Percentiles rank a stretch among this genome's conserved stretches.
Conservation (phyloP, 2,888 invertebrate genomes). For the Caenorhabditis imperialis region DNA sequence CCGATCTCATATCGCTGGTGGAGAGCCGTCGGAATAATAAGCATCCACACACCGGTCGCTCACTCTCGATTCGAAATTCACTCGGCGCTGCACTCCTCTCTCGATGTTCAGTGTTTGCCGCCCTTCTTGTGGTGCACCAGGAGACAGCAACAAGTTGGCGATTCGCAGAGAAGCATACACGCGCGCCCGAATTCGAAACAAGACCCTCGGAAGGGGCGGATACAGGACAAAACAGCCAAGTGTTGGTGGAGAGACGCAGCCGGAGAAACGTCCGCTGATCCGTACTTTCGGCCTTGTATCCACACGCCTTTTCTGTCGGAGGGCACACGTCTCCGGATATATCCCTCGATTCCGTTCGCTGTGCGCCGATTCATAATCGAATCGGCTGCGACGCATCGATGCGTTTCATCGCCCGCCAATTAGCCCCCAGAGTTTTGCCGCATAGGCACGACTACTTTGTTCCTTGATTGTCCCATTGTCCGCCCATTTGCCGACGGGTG, state of each 20-base stretch:
- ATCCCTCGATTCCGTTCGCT: constrained; percentile 4
- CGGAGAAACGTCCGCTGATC: constrained; percentile 27
- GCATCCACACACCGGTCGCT: constrained; percentile 41
- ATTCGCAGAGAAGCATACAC: constrained; percentile 41
- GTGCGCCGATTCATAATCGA: constrained; percentile 44
- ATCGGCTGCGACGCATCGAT: constrained; percentile 25
- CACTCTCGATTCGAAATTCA: constrained; percentile 48
- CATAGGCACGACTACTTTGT: constrained; percentile 38
- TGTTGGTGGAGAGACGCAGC: constrained; percentile 34
- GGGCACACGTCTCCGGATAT: constrained; percentile 35
- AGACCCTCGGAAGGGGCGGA: constrained; percentile 3
- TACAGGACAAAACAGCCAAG: constrained; percentile 33
- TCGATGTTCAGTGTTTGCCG: constrained; percentile 50
- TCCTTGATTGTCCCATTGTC: constrained; percentile 46
- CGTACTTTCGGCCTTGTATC: constrained; percentile 45
- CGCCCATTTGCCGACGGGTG: constrained; percentile 27
- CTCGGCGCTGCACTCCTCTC: constrained; percentile 28
- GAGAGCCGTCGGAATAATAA: constrained; percentile 21
- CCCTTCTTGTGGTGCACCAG: constrained; percentile 48
- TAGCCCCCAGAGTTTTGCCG: constrained; percentile 38
- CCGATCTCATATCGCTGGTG: constrained; percentile 13
- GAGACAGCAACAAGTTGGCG: constrained; percentile 48
- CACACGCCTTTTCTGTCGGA: constrained; percentile 32
- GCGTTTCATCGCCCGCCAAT: constrained; percentile 41
- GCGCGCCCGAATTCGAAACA: constrained; percentile 1